Percentiles rank a stretch among this genome's conserved stretches.
Conservation (phyloP, 35 echinoderm and acorn worm species). For the Apostichopus californicus region DNA sequence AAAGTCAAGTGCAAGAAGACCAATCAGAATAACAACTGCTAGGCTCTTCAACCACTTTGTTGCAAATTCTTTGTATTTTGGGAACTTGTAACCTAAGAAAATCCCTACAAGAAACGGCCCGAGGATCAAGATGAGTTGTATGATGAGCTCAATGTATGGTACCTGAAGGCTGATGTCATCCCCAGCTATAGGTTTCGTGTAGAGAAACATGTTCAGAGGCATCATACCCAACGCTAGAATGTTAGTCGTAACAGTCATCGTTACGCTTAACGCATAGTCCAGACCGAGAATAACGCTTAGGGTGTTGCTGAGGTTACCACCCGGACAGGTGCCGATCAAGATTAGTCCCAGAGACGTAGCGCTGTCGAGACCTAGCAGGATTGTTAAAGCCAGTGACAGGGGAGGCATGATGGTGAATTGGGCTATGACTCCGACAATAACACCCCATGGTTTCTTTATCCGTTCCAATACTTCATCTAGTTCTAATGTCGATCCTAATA, state of each 20-base stretch:
- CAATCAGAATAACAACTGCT: not conserved
- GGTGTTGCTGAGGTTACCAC: slow-evolving; percentile 51
- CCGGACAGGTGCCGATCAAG: slow-evolving; percentile 33
- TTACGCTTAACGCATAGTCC: slow-evolving; percentile 56
- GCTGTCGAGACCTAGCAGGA: slow-evolving; percentile 8
- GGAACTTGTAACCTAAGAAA: slow-evolving; percentile 25
- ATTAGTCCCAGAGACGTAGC: slow-evolving; percentile 38
- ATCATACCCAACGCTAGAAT: slow-evolving; percentile 66
- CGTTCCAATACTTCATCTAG: slow-evolving; percentile 7
- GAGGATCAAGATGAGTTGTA: slow-evolving; percentile 33
- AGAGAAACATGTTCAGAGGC: slow-evolving; percentile 66
- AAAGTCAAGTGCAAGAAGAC: slow-evolving; percentile 7
- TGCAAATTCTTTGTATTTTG: slow-evolving; percentile 17
- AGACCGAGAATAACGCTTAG: slow-evolving; percentile 41
- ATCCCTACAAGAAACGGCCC: slow-evolving; percentile 52
- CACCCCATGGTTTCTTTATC: slow-evolving; percentile 44
- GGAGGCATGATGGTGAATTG: slow-evolving; percentile 62
- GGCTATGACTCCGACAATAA: slow-evolving; percentile 35
- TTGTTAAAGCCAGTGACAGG: slow-evolving; percentile 1
- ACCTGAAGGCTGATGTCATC: slow-evolving; percentile 15
- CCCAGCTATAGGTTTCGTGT: slow-evolving; percentile 15
- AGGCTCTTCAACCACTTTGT: slow-evolving; percentile 24
- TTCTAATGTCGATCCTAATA: not conserved
- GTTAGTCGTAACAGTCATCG: slow-evolving; percentile 56
- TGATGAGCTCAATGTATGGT: slow-evolving; percentile 34